Base-by-base conservation (phyloP, 37 sponge, comb jelly and placozoan genomes). In the Ephydatia muelleri region DNA sequence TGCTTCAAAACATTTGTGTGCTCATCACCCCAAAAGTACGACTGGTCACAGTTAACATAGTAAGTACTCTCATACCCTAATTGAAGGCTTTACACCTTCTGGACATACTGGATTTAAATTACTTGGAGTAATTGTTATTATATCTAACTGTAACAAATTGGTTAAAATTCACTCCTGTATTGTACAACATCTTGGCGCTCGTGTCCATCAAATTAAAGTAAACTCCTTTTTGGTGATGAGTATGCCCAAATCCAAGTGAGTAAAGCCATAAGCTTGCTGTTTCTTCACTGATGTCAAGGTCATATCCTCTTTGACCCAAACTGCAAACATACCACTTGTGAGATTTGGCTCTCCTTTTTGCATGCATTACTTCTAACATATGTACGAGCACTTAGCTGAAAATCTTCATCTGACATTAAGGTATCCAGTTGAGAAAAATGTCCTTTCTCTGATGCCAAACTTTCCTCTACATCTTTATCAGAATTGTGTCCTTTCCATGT, bases 191-290 rank as follows among this genome's bases (percentile, higher is more conserved):
- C 91, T 14, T 67, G 66, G 40, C 86, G 67, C 21, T 86, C 87
- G 69, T 90, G 91, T 8, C 91, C 91, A 71, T 90, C 91, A 82
- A n/a, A n/a, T n/a, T n/a, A n/a, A 86, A 81, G 67, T 81, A 90
- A n/a, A 81, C 70, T 21, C 79, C 82, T 33, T 90, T 85, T 36
- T 68, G 34, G 33, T 66, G 68, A 23, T 69, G 73, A 8, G 21
- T 35, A 12, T 29, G 30, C 30, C 36, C 14, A 48, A 88, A 88
- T 49, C 88, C 88, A 2, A 88, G 67, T 33, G 77, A 57, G 13
- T 34, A 34, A 27, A 88, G 68, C 83, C 83, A 88, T 34, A 30
- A 1, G 4, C 65, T 9, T 22, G 79, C 88, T 82, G 88, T 88
- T 64, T 67, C 64, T 8, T 77, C 40, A 70, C 43, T 37, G 29